Percentiles rank a stretch among this genome's conserved stretches.
phyloP scores from a whole-genome alignment of 2,797 vertebrate species.

The Malacoraja senta region DNA sequence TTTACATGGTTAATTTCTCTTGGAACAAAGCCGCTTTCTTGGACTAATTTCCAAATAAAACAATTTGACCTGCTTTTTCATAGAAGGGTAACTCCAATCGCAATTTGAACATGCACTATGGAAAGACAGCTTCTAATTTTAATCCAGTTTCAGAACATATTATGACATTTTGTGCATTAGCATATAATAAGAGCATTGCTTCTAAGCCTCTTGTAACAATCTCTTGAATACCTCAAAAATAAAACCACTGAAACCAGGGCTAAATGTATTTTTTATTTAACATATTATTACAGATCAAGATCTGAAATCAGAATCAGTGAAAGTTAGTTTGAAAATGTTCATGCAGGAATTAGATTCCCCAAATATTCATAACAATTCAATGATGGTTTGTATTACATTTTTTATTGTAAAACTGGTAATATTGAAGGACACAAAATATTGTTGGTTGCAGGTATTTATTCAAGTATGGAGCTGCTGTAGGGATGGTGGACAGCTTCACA shows the following conservation, averaged over 20 bases:
- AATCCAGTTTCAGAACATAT: not conserved
- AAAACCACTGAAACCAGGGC: not conserved
- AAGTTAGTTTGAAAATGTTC: not conserved
- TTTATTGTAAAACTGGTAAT: not conserved
- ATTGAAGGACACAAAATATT: not conserved
- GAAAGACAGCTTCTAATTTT: not conserved
- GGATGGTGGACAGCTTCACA: too few relatives aligned
- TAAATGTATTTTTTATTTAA: not conserved
- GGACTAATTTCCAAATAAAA: not conserved
- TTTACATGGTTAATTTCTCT: conserved; percentile 32
- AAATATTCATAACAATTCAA: not conserved
- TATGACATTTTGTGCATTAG: not conserved
- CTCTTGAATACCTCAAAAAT: not conserved
- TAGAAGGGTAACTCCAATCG: not conserved
- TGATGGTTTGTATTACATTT: not conserved
- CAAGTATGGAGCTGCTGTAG: not conserved
- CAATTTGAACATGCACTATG: not conserved
- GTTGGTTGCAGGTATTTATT: not conserved
- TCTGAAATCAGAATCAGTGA: not conserved
- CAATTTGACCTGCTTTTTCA: not conserved
- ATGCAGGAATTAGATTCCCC: not conserved
- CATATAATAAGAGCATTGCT: not conserved
- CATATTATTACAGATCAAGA: not conserved
- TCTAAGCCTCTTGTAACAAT: not conserved
- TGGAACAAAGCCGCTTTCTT: not conserved